Percentiles rank a stretch among this genome's conserved stretches.
Conservation (phyloP, 2,888 invertebrate species). For the Drosophila melanosoma region DNA sequence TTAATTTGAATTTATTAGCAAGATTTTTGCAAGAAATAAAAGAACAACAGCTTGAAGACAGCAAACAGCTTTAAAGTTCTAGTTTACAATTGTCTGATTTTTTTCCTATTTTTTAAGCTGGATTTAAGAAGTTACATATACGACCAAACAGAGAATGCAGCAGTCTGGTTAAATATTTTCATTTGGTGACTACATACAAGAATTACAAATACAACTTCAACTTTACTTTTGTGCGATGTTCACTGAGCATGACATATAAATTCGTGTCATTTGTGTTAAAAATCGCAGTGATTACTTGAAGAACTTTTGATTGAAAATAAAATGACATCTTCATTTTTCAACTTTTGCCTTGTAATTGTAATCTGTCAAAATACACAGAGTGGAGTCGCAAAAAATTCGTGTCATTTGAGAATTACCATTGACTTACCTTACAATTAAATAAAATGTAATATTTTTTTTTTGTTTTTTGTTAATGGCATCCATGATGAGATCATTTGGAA, state of each 20-base stretch:
- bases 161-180: background rate
- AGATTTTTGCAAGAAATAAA: background rate
- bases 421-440: background rate
- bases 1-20: background rate
- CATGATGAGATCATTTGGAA: background rate
- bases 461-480: background rate
- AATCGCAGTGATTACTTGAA: background rate
- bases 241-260: background rate
- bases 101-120: background rate
- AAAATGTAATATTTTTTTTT: background rate
- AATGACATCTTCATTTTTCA: background rate
- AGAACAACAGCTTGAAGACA: background rate
- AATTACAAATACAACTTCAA: background rate
- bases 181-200: background rate
- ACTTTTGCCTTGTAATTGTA: slow-evolving; percentile 1
- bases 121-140: background rate
- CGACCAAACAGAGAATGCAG: background rate
- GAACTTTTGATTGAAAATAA: slow-evolving; percentile 1
- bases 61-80: no score
- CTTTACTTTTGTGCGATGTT: background rate
- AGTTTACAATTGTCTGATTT: no score
- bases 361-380: background rate
- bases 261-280: background rate
- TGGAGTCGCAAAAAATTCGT: background rate
- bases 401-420: background rate